Evolutionary conservation across 2,113 vertebrate genomes (phyloP).

Genomic region (Felis chaus): DNA sequence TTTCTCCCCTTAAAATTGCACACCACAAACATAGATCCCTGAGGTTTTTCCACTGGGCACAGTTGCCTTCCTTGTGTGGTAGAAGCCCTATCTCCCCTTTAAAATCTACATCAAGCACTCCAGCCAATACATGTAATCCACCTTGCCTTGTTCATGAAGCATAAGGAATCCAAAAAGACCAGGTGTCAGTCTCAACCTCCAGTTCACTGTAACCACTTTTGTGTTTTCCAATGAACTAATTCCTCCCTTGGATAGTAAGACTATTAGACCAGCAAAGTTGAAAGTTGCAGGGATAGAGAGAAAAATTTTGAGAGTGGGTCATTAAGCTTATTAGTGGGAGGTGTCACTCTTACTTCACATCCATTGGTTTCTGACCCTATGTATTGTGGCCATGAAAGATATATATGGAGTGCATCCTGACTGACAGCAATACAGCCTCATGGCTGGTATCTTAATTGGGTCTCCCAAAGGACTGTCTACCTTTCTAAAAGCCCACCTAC

Average conservation of each 20-base stretch:
- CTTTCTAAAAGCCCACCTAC: not conserved
- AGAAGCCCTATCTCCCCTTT: not conserved
- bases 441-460: not conserved
- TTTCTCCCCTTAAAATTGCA: not conserved
- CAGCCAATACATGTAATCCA: not conserved
- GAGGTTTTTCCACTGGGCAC: not conserved
- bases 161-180: not conserved
- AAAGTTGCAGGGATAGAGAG: not conserved
- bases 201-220: not conserved
- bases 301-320: not conserved
- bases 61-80: not conserved
- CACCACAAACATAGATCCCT: not conserved
- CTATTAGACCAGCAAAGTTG: not conserved
- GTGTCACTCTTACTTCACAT: not conserved
- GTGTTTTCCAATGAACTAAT: not conserved
- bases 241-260: not conserved
- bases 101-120: not conserved
- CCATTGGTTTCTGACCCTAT: not conserved
- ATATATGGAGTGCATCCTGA: not conserved
- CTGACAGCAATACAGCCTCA: not conserved
- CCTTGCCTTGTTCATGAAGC: not conserved
- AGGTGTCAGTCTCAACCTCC: not conserved
- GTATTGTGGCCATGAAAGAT: not conserved
- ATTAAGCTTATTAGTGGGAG: not conserved
- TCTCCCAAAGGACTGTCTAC: not conserved